These are phyloP conservation scores for Ormyrus nitidulus DNA, from an alignment of 2,888 invertebrate species.

Conservation along the genomic window DNA sequence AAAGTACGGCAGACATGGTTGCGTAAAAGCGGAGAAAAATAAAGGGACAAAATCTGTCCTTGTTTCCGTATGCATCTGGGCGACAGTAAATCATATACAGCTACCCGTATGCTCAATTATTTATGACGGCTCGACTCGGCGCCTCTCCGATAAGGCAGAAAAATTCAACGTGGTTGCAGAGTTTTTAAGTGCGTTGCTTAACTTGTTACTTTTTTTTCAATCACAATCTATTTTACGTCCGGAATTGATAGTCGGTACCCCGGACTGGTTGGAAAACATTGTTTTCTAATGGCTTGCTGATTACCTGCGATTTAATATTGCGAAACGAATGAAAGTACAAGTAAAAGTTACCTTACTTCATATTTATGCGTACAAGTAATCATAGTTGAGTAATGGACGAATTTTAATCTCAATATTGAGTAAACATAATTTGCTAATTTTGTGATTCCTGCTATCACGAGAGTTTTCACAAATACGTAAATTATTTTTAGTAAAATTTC, in stretches of 20 bases:
- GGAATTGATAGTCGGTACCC: constrained; percentile 14
- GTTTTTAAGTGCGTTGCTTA: constrained; percentile 13
- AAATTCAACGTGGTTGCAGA: constrained; percentile 14
- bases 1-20: background rate
- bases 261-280: too few relatives aligned
- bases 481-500: background rate
- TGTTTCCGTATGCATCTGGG: constrained; percentile 23
- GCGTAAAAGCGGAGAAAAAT: background rate
- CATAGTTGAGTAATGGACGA: background rate
- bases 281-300: background rate
- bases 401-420: constrained; percentile 6
- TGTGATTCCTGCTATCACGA: background rate
- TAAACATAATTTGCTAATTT: background rate
- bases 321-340: background rate
- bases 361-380: background rate
- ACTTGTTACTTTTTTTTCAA: background rate
- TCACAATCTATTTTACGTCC: constrained; percentile 3
- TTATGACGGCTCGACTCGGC: constrained; percentile 23
- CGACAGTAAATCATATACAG: constrained; percentile 29
- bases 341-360: background rate
- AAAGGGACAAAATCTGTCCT: constrained; percentile 38
- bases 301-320: background rate
- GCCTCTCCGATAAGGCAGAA: constrained; percentile 22
- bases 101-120: constrained; percentile 46
- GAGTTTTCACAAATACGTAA: background rate